Percentiles rank a stretch among this genome's conserved stretches.
Evolutionary conservation across 2,888 invertebrate genomes (phyloP).

Genomic region (Shargacucullia verbasci): DNA sequence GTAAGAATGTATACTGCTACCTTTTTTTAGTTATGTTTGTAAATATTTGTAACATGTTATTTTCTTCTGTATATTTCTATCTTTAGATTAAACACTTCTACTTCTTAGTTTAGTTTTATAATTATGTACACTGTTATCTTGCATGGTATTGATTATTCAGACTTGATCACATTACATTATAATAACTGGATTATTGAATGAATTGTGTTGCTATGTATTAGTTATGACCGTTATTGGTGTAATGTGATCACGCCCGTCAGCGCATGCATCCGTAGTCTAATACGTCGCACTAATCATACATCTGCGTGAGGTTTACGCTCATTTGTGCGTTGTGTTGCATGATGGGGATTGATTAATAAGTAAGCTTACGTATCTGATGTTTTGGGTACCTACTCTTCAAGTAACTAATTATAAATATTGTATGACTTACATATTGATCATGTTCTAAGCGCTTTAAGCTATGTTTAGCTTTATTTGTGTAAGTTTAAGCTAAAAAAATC

Average conservation of each 20-base stretch:
- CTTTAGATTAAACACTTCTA: conserved; percentile 5
- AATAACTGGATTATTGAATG: neutral
- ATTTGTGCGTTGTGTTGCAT: conserved; percentile 44
- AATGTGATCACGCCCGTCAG: conserved; percentile 19
- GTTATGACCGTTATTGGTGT: conserved; percentile 12
- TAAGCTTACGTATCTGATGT: conserved; percentile 10
- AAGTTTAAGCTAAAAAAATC: conserved; percentile 4
- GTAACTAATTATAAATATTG: too few species aligned
- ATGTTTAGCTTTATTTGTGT: conserved; percentile 19
- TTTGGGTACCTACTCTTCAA: too few species aligned
- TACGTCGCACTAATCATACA: conserved; percentile 47
- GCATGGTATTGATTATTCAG: conserved; percentile 9
- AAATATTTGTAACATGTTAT: neutral
- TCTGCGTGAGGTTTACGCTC: conserved; percentile 44
- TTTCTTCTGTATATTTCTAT: conserved; percentile 7
- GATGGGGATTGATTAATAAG: conserved; percentile 4
- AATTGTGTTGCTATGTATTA: neutral
- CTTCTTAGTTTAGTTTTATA: conserved; percentile 7
- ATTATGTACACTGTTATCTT: conserved; percentile 7
- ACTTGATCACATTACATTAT: conserved; percentile 14
- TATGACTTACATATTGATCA: conserved; percentile 7
- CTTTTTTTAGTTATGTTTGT: neutral
- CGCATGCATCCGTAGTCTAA: conserved; percentile 44
- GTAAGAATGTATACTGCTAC: too few species aligned
- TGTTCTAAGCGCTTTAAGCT: conserved; percentile 9